Evolutionary conservation across 2,113 vertebrate genomes (phyloP).

Genomic region (Cisticola juncidis): DNA sequence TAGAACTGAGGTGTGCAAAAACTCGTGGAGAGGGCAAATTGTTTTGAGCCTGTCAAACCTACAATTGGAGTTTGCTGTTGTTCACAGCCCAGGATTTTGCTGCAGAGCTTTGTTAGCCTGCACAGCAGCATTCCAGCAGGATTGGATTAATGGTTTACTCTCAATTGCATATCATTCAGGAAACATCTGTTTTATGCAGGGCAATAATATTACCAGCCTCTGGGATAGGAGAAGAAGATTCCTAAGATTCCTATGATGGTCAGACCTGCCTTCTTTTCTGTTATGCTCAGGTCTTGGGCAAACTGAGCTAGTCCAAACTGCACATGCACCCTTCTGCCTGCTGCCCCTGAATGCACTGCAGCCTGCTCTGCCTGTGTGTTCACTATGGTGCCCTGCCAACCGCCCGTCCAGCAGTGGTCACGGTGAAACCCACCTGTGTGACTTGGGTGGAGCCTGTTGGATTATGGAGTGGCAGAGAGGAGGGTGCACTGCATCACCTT

Average conservation of each 20-base stretch:
- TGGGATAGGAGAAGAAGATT: background rate
- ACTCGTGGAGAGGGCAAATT: rapidly evolving
- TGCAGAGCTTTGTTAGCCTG: background rate
- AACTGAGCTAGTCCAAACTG: background rate
- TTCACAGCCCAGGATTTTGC: background rate
- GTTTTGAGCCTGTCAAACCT: background rate
- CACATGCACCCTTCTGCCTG: background rate
- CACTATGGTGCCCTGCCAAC: background rate
- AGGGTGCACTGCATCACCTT: background rate
- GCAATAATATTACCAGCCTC: background rate
- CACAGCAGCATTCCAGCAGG: background rate
- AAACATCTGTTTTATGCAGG: background rate
- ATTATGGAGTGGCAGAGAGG: background rate
- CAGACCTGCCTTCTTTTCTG: background rate
- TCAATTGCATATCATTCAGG: background rate
- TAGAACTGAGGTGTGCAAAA: background rate
- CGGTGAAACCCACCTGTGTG: background rate
- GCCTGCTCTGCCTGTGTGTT: background rate
- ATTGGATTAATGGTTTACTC: background rate
- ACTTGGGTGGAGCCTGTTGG: background rate
- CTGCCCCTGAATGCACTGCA: background rate
- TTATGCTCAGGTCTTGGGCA: background rate
- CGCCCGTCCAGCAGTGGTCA: background rate
- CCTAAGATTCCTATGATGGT: background rate
- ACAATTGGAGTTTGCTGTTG: background rate